phyloP scores from a whole-genome alignment of 2,888 invertebrate genomes.

The Folsomia candida region DNA sequence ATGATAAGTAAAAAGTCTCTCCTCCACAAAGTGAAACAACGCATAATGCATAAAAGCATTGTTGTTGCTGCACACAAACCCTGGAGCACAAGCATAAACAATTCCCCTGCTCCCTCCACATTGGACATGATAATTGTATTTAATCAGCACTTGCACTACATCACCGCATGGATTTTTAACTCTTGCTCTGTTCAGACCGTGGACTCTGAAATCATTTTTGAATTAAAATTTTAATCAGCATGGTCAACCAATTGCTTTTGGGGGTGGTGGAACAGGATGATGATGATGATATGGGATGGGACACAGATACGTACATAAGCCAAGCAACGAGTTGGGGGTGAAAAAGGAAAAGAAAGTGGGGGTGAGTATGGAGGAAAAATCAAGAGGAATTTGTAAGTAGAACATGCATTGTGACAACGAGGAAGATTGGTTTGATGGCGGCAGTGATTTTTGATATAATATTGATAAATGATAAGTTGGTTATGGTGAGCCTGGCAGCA shows the following conservation, averaged over 20 bases:
- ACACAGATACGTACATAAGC: not conserved
- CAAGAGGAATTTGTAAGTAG: not conserved
- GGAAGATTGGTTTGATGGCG: not conserved
- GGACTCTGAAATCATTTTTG: not conserved
- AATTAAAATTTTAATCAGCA: slow-evolving; percentile 1
- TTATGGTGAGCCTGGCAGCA: too few relatives aligned
- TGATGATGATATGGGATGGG: too few relatives aligned
- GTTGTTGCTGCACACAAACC: too few relatives aligned
- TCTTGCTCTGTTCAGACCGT: too few relatives aligned
- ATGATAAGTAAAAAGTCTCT: not conserved
- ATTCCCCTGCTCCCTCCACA: not conserved
- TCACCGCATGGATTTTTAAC: too few relatives aligned
- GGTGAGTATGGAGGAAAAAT: not conserved
- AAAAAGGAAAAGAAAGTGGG: not conserved
- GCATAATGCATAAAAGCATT: slow-evolving; percentile 3
- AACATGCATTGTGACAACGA: not conserved
- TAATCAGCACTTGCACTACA: not conserved
- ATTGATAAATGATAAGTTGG: not conserved
- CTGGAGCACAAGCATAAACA: too few relatives aligned
- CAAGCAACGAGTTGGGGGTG: not conserved
- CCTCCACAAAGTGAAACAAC: not conserved
- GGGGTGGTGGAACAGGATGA: too few relatives aligned
- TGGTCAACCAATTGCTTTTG: too few relatives aligned
- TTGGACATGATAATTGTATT: not conserved
- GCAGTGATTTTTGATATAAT: not conserved